A percentile compares a stretch with the other conserved stretches of the same genome.
These are phyloP conservation scores for Sebastes trivittatus DNA, from an alignment of 2,797 vertebrate species.

Conservation along the genomic window DNA sequence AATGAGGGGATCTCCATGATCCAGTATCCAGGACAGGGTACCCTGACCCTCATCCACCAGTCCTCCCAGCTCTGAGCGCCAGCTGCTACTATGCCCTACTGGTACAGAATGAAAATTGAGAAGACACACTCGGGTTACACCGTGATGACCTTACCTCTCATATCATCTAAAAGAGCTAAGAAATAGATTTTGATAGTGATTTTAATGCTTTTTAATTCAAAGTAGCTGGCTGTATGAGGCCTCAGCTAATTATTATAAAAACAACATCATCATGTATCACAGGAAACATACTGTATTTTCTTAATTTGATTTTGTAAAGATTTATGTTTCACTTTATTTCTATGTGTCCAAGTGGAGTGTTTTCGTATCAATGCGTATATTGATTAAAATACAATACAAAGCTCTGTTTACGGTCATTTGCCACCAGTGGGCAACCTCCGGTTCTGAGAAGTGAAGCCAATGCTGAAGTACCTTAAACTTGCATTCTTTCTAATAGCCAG, in stretches of 20 bases:
- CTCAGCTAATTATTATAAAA: background rate
- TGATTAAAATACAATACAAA: background rate
- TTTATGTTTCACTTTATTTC: background rate
- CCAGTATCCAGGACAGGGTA: slow-evolving; percentile 60
- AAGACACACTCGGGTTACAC: slow-evolving; percentile 14
- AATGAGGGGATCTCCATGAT: slow-evolving; percentile 75
- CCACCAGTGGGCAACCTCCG: background rate
- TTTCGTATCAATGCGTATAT: background rate
- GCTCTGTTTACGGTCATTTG: background rate
- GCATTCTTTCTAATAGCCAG: no score
- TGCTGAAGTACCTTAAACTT: no score
- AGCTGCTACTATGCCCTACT: slow-evolving; percentile 45
- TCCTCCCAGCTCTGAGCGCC: slow-evolving; percentile 42
- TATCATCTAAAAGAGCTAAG: background rate
- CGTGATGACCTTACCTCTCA: background rate
- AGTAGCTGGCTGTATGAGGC: background rate
- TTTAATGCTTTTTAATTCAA: background rate
- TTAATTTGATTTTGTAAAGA: background rate
- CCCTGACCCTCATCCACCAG: slow-evolving; percentile 70
- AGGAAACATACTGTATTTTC: background rate
- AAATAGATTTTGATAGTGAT: background rate
- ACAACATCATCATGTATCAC: background rate
- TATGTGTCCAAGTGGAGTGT: background rate
- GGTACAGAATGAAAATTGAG: slow-evolving; percentile 19
- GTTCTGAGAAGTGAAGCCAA: no score